Percentiles rank a stretch among this genome's conserved stretches.
phyloP scores from a whole-genome alignment of 2,797 vertebrate genomes.

The Microhierax caerulescens region DNA sequence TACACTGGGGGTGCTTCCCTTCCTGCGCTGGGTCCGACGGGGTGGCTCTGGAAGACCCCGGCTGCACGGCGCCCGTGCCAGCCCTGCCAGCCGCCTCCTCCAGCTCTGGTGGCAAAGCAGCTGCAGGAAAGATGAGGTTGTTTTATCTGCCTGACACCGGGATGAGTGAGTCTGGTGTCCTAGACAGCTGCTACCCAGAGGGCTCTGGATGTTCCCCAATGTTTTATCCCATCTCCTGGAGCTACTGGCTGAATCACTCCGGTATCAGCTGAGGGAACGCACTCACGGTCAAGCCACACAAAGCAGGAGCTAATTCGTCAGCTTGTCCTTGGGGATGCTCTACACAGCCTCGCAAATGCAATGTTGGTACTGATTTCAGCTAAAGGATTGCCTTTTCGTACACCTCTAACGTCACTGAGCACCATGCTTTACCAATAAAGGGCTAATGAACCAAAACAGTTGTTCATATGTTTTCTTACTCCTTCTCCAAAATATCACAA shows the following conservation, averaged over 20 bases:
- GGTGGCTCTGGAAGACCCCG: not conserved
- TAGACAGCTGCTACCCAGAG: not conserved
- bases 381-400: not conserved
- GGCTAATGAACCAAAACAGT: slow-evolving; percentile 51
- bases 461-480: slow-evolving; percentile 43
- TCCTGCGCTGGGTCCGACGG: not conserved
- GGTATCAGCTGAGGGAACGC: not conserved
- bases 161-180: not conserved
- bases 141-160: not conserved
- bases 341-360: not conserved
- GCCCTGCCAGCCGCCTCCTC: not conserved
- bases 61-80: fast-evolving
- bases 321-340: slow-evolving; percentile 16
- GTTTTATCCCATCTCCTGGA: not conserved
- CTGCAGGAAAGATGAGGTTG: not conserved
- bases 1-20: not conserved
- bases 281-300: not conserved
- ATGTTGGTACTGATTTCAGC: not conserved
- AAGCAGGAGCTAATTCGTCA: not conserved
- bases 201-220: not conserved
- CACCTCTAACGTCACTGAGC: not conserved
- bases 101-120: not conserved
- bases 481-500: slow-evolving; percentile 17
- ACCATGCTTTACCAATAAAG: slow-evolving; percentile 24
- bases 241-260: not conserved